Evolutionary conservation across 1,140 invertebrate genomes (phyloP).

Genomic region (Tribolium madens): DNA sequence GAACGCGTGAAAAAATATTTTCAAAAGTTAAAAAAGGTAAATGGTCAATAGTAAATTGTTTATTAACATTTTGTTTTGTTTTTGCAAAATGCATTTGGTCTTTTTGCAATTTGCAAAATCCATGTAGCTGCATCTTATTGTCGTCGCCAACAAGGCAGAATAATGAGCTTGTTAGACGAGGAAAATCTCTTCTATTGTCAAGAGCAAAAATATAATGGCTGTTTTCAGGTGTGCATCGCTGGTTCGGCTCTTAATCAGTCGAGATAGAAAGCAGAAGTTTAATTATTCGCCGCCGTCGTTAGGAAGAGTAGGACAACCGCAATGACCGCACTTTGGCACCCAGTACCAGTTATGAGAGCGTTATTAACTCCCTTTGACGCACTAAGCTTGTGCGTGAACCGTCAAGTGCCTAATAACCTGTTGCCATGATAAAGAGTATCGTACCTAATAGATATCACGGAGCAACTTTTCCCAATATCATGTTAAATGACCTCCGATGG

Average conservation of each 20-base stretch:
- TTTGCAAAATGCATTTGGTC: too few relatives aligned
- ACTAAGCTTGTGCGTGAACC: conserved; percentile 36
- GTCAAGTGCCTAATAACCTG: conserved; percentile 36
- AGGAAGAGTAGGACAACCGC: conserved; percentile 17
- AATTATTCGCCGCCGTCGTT: background rate
- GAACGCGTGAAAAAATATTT: too few relatives aligned
- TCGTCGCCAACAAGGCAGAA: background rate
- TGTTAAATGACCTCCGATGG: conserved; percentile 24
- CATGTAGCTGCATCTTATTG: too few relatives aligned
- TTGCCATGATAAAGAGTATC: conserved; percentile 36
- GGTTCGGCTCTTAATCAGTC: conserved; percentile 1
- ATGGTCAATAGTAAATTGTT: too few relatives aligned
- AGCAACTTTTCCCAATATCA: background rate
- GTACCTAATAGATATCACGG: conserved; percentile 15
- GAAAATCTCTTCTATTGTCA: conserved; percentile 1
- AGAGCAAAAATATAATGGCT: background rate
- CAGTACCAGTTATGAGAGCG: conserved; percentile 21
- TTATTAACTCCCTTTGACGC: conserved; percentile 43
- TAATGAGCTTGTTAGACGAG: conserved; percentile 18
- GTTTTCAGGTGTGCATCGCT: conserved; percentile 24
- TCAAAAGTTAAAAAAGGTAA: too few relatives aligned
- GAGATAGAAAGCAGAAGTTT: background rate
- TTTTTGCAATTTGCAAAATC: too few relatives aligned
- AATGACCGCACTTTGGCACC: conserved; percentile 27
- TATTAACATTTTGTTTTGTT: too few relatives aligned